Evolutionary conservation across 1,140 invertebrate species (phyloP).

Genomic region (Drosophila subobscura): DNA sequence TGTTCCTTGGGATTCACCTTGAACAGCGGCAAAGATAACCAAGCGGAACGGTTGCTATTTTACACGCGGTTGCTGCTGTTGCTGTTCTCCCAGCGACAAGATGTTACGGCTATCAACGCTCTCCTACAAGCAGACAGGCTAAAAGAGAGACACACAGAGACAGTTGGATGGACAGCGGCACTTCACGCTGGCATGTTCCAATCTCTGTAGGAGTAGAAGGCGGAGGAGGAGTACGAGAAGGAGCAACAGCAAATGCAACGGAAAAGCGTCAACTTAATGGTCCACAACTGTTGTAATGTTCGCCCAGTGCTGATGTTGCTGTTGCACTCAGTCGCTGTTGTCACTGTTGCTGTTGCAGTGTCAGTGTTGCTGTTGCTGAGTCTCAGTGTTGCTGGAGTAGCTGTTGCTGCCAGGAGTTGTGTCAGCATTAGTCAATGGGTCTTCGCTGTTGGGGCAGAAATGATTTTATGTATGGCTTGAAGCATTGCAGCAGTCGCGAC

Average conservation of each 20-base stretch:
- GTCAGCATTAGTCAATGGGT: slow-evolving; percentile 51
- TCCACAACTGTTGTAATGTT: slow-evolving; percentile 42
- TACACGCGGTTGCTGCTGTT: slow-evolving; percentile 30
- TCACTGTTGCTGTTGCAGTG: slow-evolving; percentile 11
- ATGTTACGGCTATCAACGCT: slow-evolving; percentile 37
- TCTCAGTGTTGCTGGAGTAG: slow-evolving; percentile 13
- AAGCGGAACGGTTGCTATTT: slow-evolving; percentile 40
- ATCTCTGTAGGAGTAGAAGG: slow-evolving; percentile 11
- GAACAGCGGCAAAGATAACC: slow-evolving; percentile 30
- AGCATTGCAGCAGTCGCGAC: slow-evolving; percentile 37
- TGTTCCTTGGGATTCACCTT: slow-evolving; percentile 13
- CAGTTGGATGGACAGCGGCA: neutral
- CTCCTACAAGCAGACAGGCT: slow-evolving; percentile 10
- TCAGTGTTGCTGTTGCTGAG: slow-evolving; percentile 13
- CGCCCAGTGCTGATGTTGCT: slow-evolving; percentile 28
- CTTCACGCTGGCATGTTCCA: slow-evolving; percentile 11
- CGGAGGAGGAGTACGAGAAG: too few relatives aligned
- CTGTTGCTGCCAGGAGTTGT: slow-evolving; percentile 11
- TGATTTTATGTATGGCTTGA: slow-evolving; percentile 65
- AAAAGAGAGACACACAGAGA: too few relatives aligned
- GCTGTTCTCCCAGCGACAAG: slow-evolving; percentile 22
- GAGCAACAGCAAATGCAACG: slow-evolving; percentile 37
- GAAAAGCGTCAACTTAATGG: slow-evolving; percentile 60
- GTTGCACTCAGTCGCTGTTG: neutral
- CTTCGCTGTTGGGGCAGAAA: slow-evolving; percentile 35